Evolutionary conservation across 35 echinoderm and acorn worm species (phyloP).

Genomic region (Lytechinus variegatus): DNA sequence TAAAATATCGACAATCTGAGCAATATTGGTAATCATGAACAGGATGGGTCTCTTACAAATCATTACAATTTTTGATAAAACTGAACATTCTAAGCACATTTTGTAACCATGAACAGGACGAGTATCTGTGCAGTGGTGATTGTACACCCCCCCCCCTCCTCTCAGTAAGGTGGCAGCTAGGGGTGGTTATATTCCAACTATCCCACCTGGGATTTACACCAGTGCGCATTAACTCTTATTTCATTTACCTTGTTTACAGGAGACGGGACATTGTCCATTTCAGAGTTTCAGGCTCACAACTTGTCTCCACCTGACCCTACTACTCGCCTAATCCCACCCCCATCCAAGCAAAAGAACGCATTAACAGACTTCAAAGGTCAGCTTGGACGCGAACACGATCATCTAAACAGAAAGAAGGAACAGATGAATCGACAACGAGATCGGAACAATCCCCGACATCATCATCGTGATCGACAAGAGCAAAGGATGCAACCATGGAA

Average conservation of each 20-base stretch:
- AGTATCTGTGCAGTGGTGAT: too few species aligned
- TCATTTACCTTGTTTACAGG: not conserved
- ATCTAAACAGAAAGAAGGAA: not conserved
- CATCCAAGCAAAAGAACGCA: not conserved
- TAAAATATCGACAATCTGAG: too few species aligned
- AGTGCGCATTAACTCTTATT: too few species aligned
- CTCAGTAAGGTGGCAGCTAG: too few species aligned
- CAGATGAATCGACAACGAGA: constrained; percentile 8
- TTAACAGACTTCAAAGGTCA: not conserved
- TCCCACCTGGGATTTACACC: too few species aligned
- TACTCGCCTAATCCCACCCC: not conserved
- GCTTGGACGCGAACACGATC: not conserved
- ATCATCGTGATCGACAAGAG: not conserved
- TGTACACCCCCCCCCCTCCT: too few species aligned
- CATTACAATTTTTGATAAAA: too few species aligned
- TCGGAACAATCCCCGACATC: not conserved
- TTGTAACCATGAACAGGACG: too few species aligned
- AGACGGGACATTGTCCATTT: not conserved
- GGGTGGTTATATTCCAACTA: too few species aligned
- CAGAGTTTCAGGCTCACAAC: not conserved
- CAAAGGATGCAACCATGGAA: not conserved
- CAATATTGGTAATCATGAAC: too few species aligned
- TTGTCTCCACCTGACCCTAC: not conserved
- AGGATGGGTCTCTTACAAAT: too few species aligned
- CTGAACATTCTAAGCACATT: too few species aligned